Base-by-base conservation (phyloP, 1,140 invertebrate species). In the Vollenhovia emeryi region DNA sequence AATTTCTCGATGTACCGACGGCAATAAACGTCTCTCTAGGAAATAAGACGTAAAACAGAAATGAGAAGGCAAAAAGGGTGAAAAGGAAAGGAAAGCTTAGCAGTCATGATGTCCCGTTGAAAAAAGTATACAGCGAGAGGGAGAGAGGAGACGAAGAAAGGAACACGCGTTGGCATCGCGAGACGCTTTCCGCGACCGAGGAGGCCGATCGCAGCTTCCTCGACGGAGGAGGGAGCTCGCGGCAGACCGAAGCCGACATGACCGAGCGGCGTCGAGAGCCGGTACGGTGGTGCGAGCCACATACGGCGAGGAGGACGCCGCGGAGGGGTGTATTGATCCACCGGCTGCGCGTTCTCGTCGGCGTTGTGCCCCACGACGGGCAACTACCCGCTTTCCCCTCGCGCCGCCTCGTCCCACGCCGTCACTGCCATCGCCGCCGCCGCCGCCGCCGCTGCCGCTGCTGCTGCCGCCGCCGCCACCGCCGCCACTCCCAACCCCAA, bases 241-340 rank as follows among this genome's bases (percentile, higher is more conserved):
- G 24, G 1, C 8, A 21, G 18, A 40, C 3, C 30, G 15, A 52
- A 64, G 73, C 57, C 78, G 52, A 71, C 78, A 71, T 43, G 64
- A 80, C 66, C 78, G 78, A 80, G 78, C 64, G 64, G 21, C 11
- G 62, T 50, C 45, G 43, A 79, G 62, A 79, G 66, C 66, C 43
- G 78, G n/a, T 45, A 40, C 78, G 21, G 21, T n/a, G 59, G 27
- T 48, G 57, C 40, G 36, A 24, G 27, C 27, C 57, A 21, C 40
- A 59, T 27, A 43, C 62, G 48, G 24, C 64, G 78, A 82, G 78
- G 33, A 55, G 66, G 57, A 45, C 11, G 15, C 30, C 59, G 68
- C 74, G 84, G 75, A 87, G 91, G 92, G 93, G 92, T 88, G 93
- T 95, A 95, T 95, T 95, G 94, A 95, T 95, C 94, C 94, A 93